Percentiles rank a stretch among this genome's conserved stretches.
These are phyloP conservation scores for Rhinoderma darwinii DNA, from an alignment of 2,113 vertebrate species.

Conservation along the genomic window DNA sequence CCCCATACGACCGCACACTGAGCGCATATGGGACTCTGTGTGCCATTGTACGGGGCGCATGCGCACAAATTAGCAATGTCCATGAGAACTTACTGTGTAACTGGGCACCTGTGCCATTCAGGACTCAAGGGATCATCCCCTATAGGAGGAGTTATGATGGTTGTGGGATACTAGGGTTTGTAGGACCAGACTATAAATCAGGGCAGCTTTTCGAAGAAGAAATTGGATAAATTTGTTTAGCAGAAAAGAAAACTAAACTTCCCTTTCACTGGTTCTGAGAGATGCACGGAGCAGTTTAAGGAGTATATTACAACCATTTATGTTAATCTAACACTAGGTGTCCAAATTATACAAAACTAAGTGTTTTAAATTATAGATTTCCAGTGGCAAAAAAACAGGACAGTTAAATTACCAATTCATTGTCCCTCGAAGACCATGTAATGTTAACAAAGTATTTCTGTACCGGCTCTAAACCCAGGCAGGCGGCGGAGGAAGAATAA, in stretches of 20 bases:
- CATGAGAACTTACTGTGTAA: too few species aligned
- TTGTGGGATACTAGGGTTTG: neutral
- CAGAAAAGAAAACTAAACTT: neutral
- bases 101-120: too few species aligned
- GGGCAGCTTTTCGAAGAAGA: neutral
- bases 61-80: too few species aligned
- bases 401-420: constrained; percentile 13
- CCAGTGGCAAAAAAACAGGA: neutral
- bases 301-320: constrained; percentile 8
- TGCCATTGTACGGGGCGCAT: too few species aligned
- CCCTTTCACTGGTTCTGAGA: neutral
- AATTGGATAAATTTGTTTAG: neutral
- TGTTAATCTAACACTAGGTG: neutral
- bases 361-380: constrained; percentile 11
- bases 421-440: neutral
- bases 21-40: too few species aligned
- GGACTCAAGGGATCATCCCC: too few species aligned
- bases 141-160: neutral
- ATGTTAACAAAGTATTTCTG: neutral
- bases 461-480: neutral
- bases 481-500: constrained; percentile 8
- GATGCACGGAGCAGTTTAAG: neutral
- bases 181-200: neutral
- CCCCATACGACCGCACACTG: too few species aligned
- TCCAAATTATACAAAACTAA: constrained; percentile 4